Evolutionary conservation across 2,797 vertebrate genomes (phyloP), one percentile per base, ranked within the genome.

Genomic region (Muraenolepis orangiensis): DNA sequence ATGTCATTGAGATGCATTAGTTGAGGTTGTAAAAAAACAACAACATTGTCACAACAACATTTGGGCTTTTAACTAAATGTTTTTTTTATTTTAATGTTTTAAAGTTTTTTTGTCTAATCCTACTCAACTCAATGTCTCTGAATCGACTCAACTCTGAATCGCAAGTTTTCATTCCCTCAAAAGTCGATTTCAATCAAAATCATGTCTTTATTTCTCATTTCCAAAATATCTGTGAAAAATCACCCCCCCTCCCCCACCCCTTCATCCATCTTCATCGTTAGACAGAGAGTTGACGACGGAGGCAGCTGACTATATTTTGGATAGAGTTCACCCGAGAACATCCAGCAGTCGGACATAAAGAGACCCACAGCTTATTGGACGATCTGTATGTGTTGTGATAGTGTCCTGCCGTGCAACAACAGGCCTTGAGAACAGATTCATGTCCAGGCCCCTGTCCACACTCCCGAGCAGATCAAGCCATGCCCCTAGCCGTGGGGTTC

Each of bases 371-470:
- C 66, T 67, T 18, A 67, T 31, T 67, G 32, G 68, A n/a, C 11
- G 67, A 42, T 66, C 40, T 61, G 29, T 16, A 71, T 73, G 36
- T 5, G 66, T 32, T 79, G 72, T 18, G 20, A n/a, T 73, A 76
- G 74, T 68, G 69, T 40, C 71, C 57, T 71, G 64, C 31, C 67
- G 42, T 29, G 42, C 40, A 34, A 64, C 46, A 61, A 61, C 32
- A 26, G 34, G 71, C 81, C 88, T 89, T 80, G 84, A 84, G 80
- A 90, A 91, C 36, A 81, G 73, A 81, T 81, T 75, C 77, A 77
- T 77, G 75, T 57, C 70, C 57, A 40, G 38, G 38, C 66, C 71
- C 57, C 72, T 74, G 77, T 74, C 75, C 78, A 78, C 78, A 71
- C 78, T 78, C 73, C 38, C 89, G 77, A 88, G 88, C 82, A 88